A percentile compares a stretch with the other conserved stretches of the same genome.
Evolutionary conservation across 2,888 invertebrate genomes (phyloP).

Genomic region (Brachypalpus laphriformis): DNA sequence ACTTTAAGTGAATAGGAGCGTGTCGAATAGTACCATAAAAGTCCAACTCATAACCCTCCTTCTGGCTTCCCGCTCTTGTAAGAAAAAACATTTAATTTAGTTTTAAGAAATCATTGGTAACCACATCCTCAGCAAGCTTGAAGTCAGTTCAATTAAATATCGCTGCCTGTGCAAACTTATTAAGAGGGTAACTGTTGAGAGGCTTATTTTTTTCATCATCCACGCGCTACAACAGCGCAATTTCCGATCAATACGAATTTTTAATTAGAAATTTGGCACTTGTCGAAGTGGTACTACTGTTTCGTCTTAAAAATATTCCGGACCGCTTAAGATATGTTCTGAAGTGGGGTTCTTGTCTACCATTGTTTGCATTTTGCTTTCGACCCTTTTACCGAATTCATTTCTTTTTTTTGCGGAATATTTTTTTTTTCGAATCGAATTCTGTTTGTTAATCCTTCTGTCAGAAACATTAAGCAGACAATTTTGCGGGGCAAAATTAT

Average conservation of each 20-base stretch:
- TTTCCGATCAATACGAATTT: slow-evolving; percentile 53
- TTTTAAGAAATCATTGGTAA: too few relatives aligned
- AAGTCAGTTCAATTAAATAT: background rate
- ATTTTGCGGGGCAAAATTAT: slow-evolving; percentile 49
- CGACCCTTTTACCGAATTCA: slow-evolving; percentile 20
- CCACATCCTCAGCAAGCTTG: background rate
- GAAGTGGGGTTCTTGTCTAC: slow-evolving; percentile 12
- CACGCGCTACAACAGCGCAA: slow-evolving; percentile 18
- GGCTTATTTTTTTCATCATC: background rate
- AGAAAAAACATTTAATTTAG: too few relatives aligned
- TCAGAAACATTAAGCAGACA: slow-evolving; percentile 54
- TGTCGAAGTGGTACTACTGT: slow-evolving; percentile 16
- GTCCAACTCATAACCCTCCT: too few relatives aligned
- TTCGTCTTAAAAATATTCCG: background rate
- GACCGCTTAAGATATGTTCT: slow-evolving; percentile 26
- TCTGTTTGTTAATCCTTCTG: slow-evolving; percentile 45
- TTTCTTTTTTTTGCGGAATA: slow-evolving; percentile 21
- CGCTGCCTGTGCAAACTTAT: slow-evolving; percentile 4
- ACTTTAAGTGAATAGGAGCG: too few relatives aligned
- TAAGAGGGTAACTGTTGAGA: slow-evolving; percentile 4
- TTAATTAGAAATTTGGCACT: slow-evolving; percentile 60
- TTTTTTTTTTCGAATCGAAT: background rate
- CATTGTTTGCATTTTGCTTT: slow-evolving; percentile 32
- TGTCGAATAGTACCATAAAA: too few relatives aligned
- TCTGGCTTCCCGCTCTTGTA: too few relatives aligned